Base-by-base conservation (phyloP, 2,797 vertebrate species). In the Clarias fuscus region DNA sequence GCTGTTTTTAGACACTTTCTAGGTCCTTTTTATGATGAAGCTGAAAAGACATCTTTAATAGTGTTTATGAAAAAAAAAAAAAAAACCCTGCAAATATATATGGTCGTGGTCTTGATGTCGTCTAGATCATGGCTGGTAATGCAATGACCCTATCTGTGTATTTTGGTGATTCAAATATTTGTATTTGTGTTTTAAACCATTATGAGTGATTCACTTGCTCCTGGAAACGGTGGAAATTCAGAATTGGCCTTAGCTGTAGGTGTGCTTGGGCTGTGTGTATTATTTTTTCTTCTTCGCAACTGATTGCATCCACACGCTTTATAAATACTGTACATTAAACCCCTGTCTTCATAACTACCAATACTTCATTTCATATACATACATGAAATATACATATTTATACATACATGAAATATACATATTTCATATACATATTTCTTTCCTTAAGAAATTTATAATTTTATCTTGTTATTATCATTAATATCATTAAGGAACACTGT, bases 1-100 rank as follows among this genome's bases (percentile, higher is more conserved):
- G 83, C 90, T 93, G 90, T 91, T 92, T 75, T 84, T 83, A 37
- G 67, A 7, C 3, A 53, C 79, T 68, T 27, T 64, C 62, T 20
- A 33, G n/a, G 70, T 61, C 37, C 27, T n/a, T 81, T 48, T 65
- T 65, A 48, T 33, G 24, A 82, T 68, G 43, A 33, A 68, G 43
- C 64, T 82, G 27, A 58, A 33, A 48, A 58, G 8, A 27, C 43
- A 53, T 18, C 17, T 15, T 65, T 53, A 67, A 58, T 76, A 48
- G 59, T 65, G 24, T 17, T 68, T 78, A 20, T 67, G 8, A 77
- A 65, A 67, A 27, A 56, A 56, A 27, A 56, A 56, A 30, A 30
- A 30, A 30, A 30, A 30, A 30, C 30, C 30, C 30, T 30, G n/a
- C n/a, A n/a, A n/a, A n/a, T 33, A n/a, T 79, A 64, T 62, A 62